Conservation (phyloP, 2,888 invertebrate genomes). For the Philereme vetulata region DNA sequence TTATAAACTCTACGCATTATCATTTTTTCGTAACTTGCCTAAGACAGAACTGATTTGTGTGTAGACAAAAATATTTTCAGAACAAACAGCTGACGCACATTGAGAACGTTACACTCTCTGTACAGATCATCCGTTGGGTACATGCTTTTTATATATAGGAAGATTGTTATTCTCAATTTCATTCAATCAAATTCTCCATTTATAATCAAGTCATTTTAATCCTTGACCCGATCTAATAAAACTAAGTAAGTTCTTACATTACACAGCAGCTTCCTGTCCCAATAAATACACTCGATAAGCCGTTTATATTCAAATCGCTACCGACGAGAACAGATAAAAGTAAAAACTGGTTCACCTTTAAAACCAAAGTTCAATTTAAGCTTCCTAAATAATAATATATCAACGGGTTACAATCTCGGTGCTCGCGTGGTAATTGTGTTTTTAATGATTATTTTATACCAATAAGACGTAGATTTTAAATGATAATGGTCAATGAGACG, state of each 20-base stretch:
- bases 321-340: constrained; percentile 42
- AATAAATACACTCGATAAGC: constrained; percentile 35
- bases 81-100: too few relatives aligned
- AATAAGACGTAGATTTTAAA: too few relatives aligned
- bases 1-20: too few relatives aligned
- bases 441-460: constrained; percentile 1
- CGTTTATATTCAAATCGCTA: constrained; percentile 61
- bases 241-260: constrained; percentile 30
- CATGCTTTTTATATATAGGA: too few relatives aligned
- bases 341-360: constrained; percentile 74
- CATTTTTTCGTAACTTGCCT: too few relatives aligned
- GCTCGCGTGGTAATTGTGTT: constrained; percentile 29
- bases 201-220: neutral
- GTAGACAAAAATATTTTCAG: too few relatives aligned
- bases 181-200: too few relatives aligned
- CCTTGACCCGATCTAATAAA: constrained; percentile 10
- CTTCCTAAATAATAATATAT: constrained; percentile 69
- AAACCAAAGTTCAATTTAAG: constrained; percentile 60
- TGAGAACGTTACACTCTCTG: too few relatives aligned
- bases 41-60: too few relatives aligned
- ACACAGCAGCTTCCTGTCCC: constrained; percentile 35
- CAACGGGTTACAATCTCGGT: constrained; percentile 44
- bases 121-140: too few relatives aligned
- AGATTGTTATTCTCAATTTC: too few relatives aligned
- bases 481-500: too few relatives aligned